Percentiles rank a stretch among this genome's conserved stretches.
Conservation (phyloP, 2,113 vertebrate species). For the Mionectes macconnelli region DNA sequence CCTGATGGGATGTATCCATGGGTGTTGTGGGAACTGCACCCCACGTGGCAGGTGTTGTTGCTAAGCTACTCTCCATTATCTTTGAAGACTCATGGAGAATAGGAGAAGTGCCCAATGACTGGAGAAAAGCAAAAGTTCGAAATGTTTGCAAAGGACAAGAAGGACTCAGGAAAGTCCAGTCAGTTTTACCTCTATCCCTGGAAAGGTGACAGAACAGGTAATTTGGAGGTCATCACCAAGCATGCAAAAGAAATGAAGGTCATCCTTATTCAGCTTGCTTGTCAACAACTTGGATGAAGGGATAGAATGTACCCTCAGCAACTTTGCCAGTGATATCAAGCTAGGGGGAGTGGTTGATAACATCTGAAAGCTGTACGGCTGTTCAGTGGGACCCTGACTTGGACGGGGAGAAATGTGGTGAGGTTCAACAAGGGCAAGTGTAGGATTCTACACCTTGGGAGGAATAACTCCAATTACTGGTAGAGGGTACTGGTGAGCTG, state of each 20-base stretch:
- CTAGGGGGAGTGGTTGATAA: neutral
- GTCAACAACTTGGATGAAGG: accelerated
- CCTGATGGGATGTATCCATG: neutral
- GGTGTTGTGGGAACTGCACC: neutral
- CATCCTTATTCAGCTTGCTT: neutral
- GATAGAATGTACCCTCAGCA: neutral
- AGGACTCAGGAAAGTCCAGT: neutral
- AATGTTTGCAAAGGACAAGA: neutral
- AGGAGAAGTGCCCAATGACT: no score
- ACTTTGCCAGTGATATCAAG: neutral
- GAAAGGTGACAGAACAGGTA: neutral
- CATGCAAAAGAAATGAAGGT: neutral
- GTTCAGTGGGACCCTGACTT: neutral
- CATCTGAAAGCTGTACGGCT: neutral
- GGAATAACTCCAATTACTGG: neutral
- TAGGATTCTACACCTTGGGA: neutral
- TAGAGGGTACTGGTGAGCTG: neutral
- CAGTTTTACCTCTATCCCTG: neutral
- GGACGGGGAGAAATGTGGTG: neutral
- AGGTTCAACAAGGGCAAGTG: neutral
- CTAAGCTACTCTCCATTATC: neutral
- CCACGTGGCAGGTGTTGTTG: neutral
- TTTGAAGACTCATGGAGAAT: neutral
- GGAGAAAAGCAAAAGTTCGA: neutral
- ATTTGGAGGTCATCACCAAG: neutral